A percentile compares a stretch with the other conserved stretches of the same genome.
phyloP scores from a whole-genome alignment of 2,888 invertebrate species.

The Margaritifera margaritifera region DNA sequence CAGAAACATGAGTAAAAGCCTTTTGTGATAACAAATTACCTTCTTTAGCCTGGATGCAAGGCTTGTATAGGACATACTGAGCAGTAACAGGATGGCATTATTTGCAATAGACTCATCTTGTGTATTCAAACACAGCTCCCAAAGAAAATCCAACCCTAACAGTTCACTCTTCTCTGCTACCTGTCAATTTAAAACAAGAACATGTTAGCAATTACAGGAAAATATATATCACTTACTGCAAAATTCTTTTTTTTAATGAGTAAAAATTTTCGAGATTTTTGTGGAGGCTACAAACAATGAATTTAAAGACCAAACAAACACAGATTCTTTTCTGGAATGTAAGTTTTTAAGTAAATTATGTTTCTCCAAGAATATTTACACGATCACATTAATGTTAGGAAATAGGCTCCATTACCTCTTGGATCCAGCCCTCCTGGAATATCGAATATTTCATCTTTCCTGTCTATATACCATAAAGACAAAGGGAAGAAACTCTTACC shows the following conservation, averaged over 20 bases:
- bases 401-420: too few relatives aligned
- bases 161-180: conserved; percentile 73
- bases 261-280: not conserved
- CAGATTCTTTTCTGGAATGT: too few relatives aligned
- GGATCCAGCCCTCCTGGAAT: too few relatives aligned
- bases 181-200: conserved; percentile 41
- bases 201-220: not conserved
- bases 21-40: conserved; percentile 39
- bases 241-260: not conserved
- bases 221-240: not conserved
- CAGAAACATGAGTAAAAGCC: too few relatives aligned
- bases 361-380: too few relatives aligned
- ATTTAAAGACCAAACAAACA: too few relatives aligned
- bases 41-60: conserved; percentile 72
- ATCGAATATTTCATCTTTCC: too few relatives aligned
- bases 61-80: conserved; percentile 72
- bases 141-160: conserved; percentile 74
- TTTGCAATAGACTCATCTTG: conserved; percentile 72
- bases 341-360: too few relatives aligned
- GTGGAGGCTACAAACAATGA: too few relatives aligned
- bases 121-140: conserved; percentile 74
- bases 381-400: too few relatives aligned
- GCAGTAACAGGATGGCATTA: conserved; percentile 71
- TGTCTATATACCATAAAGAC: too few relatives aligned
- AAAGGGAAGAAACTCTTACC: too few relatives aligned